Evolutionary conservation across 2,113 vertebrate genomes (phyloP).

Genomic region (Chionomys nivalis): DNA sequence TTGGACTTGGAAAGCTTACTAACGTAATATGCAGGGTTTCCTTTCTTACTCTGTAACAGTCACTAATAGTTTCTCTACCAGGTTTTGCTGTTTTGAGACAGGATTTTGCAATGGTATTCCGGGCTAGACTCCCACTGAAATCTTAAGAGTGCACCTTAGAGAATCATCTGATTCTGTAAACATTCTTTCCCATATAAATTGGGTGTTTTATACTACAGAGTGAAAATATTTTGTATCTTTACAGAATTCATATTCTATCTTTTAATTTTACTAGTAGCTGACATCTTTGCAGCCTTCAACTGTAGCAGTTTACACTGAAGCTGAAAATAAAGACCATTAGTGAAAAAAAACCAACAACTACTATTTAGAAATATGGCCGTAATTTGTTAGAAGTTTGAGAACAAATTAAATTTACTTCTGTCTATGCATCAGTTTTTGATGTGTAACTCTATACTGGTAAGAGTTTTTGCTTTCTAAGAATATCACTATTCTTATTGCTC

Average conservation of each 20-base stretch:
- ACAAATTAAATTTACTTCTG: neutral
- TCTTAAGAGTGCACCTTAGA: too few relatives aligned
- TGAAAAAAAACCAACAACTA: neutral
- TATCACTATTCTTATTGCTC: neutral
- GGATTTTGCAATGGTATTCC: neutral
- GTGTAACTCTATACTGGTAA: neutral
- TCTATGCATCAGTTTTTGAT: neutral
- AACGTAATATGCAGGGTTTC: neutral
- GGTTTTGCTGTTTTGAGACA: neutral
- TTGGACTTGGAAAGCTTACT: neutral
- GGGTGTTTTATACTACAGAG: neutral
- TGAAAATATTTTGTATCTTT: neutral
- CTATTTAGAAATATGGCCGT: neutral
- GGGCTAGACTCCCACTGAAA: neutral
- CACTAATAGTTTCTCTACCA: neutral
- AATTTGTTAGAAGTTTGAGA: neutral
- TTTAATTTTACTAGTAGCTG: slow-evolving; percentile 5
- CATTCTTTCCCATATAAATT: slow-evolving; percentile 1
- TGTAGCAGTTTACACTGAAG: neutral
- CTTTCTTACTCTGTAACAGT: neutral
- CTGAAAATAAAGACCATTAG: neutral
- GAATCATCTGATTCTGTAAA: neutral
- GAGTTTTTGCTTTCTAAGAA: neutral
- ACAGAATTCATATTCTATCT: neutral
- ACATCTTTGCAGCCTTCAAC: neutral